phyloP scores from a whole-genome alignment of 2,888 invertebrate genomes.

The Orchesellides sinensis region DNA sequence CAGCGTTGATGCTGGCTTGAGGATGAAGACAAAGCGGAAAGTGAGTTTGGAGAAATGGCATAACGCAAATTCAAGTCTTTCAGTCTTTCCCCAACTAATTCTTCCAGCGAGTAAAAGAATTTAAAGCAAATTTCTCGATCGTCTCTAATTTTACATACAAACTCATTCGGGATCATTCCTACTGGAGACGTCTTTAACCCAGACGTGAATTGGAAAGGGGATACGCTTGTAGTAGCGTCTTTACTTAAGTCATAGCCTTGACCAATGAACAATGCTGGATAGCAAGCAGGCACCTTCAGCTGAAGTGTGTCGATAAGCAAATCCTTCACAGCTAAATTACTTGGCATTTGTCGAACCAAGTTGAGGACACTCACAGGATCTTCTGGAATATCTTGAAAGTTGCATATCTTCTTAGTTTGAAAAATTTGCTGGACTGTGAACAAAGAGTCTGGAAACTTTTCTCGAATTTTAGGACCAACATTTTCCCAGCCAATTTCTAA shows the following conservation, averaged over 20 bases:
- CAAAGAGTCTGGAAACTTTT: slow-evolving; percentile 58
- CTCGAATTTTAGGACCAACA: slow-evolving; percentile 31
- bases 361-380: slow-evolving; percentile 38
- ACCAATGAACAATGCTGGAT: slow-evolving; percentile 60
- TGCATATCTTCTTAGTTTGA: slow-evolving; percentile 56
- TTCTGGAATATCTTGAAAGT: slow-evolving; percentile 61
- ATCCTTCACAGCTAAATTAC: slow-evolving; percentile 66
- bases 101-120: slow-evolving; percentile 63
- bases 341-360: slow-evolving; percentile 64
- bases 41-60: slow-evolving; percentile 48
- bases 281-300: slow-evolving; percentile 60
- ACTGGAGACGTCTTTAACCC: slow-evolving; percentile 60
- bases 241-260: slow-evolving; percentile 65
- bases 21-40: slow-evolving; percentile 27
- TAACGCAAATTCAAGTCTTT: slow-evolving; percentile 63
- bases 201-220: slow-evolving; percentile 54
- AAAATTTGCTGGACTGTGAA: slow-evolving; percentile 59
- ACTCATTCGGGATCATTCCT: slow-evolving; percentile 63
- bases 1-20: slow-evolving; percentile 10
- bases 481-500: slow-evolving; percentile 70
- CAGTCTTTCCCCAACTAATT: slow-evolving; percentile 63
- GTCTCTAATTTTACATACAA: slow-evolving; percentile 63
- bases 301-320: slow-evolving; percentile 66
- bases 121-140: slow-evolving; percentile 67
- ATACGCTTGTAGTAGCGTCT: slow-evolving; percentile 58